phyloP scores from a whole-genome alignment of 2,888 invertebrate genomes.

The Drosophila macrospina region DNA sequence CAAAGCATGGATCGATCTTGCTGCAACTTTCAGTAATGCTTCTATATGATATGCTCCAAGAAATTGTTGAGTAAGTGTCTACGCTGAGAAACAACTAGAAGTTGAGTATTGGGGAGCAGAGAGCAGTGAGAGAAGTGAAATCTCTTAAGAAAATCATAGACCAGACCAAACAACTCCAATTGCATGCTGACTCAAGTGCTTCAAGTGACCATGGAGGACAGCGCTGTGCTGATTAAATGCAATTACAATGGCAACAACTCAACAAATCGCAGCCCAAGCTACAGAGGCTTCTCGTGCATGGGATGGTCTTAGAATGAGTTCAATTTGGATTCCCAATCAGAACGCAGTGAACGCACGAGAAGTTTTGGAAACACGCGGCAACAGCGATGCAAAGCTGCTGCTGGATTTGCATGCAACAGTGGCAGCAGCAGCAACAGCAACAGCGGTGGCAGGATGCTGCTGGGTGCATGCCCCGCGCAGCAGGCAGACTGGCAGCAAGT shows the following conservation, averaged over 20 bases:
- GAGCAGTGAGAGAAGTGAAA: too few species aligned
- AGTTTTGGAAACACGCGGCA: constrained; percentile 4
- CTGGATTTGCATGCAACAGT: constrained; percentile 15
- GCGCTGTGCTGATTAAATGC: neutral
- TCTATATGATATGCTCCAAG: too few species aligned
- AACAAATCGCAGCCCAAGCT: neutral
- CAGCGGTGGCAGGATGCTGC: neutral
- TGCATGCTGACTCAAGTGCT: neutral
- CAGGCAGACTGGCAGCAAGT: constrained; percentile 43
- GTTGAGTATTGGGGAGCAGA: too few species aligned
- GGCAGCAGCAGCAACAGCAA: neutral
- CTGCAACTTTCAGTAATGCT: too few species aligned
- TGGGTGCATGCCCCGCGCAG: neutral
- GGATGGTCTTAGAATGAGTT: constrained; percentile 38
- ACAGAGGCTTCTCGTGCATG: constrained; percentile 11
- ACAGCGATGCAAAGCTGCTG: too few species aligned
- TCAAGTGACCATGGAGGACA: neutral
- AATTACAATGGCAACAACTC: neutral
- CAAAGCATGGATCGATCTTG: too few species aligned
- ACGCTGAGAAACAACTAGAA: too few species aligned
- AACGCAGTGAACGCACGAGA: constrained; percentile 30
- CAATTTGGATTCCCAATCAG: constrained; percentile 54
- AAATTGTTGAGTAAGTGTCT: too few species aligned
- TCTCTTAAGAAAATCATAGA: too few species aligned
- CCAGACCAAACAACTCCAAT: too few species aligned